Conservation (phyloP, 2,797 vertebrate species). For the Otolemur crassicaudatus region DNA sequence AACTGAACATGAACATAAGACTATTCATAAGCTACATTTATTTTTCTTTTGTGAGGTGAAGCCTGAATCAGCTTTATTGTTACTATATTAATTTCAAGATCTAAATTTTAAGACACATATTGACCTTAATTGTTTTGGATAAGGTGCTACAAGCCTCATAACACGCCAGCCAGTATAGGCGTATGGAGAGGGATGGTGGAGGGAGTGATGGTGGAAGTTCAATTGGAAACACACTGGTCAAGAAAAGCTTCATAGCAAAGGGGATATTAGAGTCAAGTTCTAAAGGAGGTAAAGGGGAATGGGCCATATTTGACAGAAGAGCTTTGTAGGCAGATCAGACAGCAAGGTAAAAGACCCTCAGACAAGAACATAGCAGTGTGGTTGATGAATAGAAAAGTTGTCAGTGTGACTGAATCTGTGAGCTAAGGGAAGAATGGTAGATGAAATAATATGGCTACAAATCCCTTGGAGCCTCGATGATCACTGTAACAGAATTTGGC, state of each 20-base stretch:
- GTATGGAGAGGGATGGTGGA: not conserved
- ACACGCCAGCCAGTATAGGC: fast-evolving
- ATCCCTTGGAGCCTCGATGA: not conserved
- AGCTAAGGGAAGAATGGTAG: not conserved
- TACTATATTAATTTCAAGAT: not conserved
- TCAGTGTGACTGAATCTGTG: not conserved
- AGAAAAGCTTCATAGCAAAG: not conserved
- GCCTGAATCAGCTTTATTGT: not conserved
- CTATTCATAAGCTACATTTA: not conserved
- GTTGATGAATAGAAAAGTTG: not conserved
- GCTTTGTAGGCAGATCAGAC: not conserved
- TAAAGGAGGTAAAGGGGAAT: not conserved
- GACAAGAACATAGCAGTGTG: not conserved
- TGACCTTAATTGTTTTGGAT: not conserved
- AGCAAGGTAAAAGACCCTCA: not conserved
- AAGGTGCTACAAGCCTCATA: not conserved
- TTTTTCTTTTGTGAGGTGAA: not conserved
- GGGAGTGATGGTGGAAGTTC: fast-evolving
- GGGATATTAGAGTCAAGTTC: not conserved
- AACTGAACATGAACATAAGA: not conserved
- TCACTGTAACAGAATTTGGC: not conserved
- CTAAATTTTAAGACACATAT: not conserved
- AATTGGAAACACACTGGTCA: not conserved
- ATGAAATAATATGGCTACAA: not conserved
- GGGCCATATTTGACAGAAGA: not conserved